Conservation (phyloP, 2,888 invertebrate genomes). For the Micropterix aruncella region DNA sequence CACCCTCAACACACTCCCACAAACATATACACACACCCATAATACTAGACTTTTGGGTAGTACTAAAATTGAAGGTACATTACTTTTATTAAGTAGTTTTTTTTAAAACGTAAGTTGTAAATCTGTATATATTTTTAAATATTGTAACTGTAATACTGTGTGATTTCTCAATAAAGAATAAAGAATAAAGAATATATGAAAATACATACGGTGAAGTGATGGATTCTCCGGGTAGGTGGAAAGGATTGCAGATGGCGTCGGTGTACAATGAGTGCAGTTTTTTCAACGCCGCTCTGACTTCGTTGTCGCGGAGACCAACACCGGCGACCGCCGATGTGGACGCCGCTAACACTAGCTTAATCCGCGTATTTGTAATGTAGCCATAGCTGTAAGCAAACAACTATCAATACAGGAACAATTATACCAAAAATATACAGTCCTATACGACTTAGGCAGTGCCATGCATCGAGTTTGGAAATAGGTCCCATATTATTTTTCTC, state of each 20-base stretch:
- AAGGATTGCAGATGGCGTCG: slow-evolving; percentile 92
- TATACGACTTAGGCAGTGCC: too few relatives aligned
- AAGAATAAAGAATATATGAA: too few relatives aligned
- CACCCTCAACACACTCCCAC: too few relatives aligned
- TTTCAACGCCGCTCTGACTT: slow-evolving; percentile 76
- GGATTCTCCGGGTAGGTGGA: slow-evolving; percentile 85
- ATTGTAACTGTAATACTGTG: too few relatives aligned
- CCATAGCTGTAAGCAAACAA: slow-evolving; percentile 73
- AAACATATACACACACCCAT: too few relatives aligned
- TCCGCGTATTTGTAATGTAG: slow-evolving; percentile 93
- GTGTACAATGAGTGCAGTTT: slow-evolving; percentile 86
- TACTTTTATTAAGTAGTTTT: too few relatives aligned
- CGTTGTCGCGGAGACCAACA: slow-evolving; percentile 79
- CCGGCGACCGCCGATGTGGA: slow-evolving; percentile 87
- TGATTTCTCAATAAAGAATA: too few relatives aligned
- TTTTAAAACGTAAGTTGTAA: background rate
- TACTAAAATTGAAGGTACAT: too few relatives aligned
- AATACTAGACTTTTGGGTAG: background rate
- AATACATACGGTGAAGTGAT: slow-evolving; percentile 69
- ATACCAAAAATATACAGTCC: too few relatives aligned
- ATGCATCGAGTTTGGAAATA: too few relatives aligned
- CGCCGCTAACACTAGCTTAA: slow-evolving; percentile 86
- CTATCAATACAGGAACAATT: too few relatives aligned
- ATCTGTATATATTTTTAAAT: slow-evolving; percentile 5
- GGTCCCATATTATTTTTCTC: too few relatives aligned